phyloP scores from a whole-genome alignment of 2,797 vertebrate species.

The Catostomus latipinnis region DNA sequence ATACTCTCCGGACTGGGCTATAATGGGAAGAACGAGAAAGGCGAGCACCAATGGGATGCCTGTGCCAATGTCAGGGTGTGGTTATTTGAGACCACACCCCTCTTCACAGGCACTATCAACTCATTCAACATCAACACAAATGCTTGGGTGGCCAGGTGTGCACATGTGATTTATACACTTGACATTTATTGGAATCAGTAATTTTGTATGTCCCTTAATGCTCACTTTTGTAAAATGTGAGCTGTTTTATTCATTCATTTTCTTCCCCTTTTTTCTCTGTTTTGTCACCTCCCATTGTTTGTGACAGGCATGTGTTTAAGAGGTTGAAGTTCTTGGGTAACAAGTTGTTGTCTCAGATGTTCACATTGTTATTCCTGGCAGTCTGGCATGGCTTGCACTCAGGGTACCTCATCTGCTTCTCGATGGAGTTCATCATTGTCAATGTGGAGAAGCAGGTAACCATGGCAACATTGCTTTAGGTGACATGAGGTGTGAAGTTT shows the following conservation, averaged over 20 bases:
- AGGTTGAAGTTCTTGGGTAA: slow-evolving; percentile 93
- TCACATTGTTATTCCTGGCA: slow-evolving; percentile 89
- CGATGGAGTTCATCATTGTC: slow-evolving; percentile 95
- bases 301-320: slow-evolving; percentile 90
- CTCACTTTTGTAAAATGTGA: neutral
- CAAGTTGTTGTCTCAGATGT: slow-evolving; percentile 89
- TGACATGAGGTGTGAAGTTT: neutral
- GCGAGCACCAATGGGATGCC: slow-evolving; percentile 85
- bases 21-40: slow-evolving; percentile 79
- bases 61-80: slow-evolving; percentile 97
- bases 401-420: slow-evolving; percentile 95
- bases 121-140: slow-evolving; percentile 99
- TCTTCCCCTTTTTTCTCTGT: neutral
- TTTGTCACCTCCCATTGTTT: neutral
- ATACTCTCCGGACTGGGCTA: slow-evolving; percentile 92
- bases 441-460: slow-evolving; percentile 90
- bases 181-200: neutral
- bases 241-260: neutral
- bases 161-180: slow-evolving; percentile 7
- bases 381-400: slow-evolving; percentile 97
- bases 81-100: slow-evolving; percentile 92
- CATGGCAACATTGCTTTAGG: slow-evolving; percentile 15
- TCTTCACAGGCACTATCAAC: slow-evolving; percentile 92
- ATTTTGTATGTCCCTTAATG: neutral
- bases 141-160: slow-evolving; percentile 94